Percentiles rank a stretch among this genome's conserved stretches.
These are phyloP conservation scores for Oncorhynchus mykiss DNA, from an alignment of 2,113 vertebrate species.

Conservation along the genomic window DNA sequence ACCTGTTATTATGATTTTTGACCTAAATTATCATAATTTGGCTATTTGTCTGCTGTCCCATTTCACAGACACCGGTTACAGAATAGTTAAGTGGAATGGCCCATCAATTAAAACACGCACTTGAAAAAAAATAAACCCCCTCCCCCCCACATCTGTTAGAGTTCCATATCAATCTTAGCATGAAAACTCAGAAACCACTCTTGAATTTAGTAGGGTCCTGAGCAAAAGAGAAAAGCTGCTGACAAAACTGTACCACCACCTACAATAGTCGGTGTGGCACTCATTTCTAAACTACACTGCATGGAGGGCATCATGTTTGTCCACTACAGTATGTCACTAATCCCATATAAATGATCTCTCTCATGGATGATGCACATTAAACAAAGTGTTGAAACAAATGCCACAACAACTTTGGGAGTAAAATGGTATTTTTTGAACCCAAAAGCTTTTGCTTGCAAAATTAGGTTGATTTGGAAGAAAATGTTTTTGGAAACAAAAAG, in stretches of 20 bases:
- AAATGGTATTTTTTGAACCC: conserved; percentile 28
- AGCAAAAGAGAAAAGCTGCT: not conserved
- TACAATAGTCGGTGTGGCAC: too few relatives aligned
- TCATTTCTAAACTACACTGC: not conserved
- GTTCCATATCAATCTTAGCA: too few relatives aligned
- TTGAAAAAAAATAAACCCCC: not conserved
- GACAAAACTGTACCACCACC: too few relatives aligned
- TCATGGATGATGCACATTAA: not conserved
- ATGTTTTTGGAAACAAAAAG: not conserved
- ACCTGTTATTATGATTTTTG: too few relatives aligned
- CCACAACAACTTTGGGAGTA: conserved; percentile 33
- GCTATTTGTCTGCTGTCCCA: too few relatives aligned
- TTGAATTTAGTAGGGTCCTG: too few relatives aligned
- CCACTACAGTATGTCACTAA: conserved; percentile 14
- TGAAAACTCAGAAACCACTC: too few relatives aligned
- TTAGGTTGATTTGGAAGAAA: conserved; percentile 5
- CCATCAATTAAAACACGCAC: not conserved
- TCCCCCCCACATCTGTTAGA: too few relatives aligned
- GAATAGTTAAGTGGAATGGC: too few relatives aligned
- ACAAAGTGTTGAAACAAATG: conserved; percentile 19
- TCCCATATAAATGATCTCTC: conserved; percentile 23
- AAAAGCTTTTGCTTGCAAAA: conserved; percentile 14
- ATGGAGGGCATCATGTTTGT: not conserved
- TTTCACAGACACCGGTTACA: too few relatives aligned
- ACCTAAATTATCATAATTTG: too few relatives aligned